A percentile compares a stretch with the other conserved stretches of the same genome.
Evolutionary conservation across 2,888 invertebrate genomes (phyloP).

Genomic region (Scaptomyza parva): DNA sequence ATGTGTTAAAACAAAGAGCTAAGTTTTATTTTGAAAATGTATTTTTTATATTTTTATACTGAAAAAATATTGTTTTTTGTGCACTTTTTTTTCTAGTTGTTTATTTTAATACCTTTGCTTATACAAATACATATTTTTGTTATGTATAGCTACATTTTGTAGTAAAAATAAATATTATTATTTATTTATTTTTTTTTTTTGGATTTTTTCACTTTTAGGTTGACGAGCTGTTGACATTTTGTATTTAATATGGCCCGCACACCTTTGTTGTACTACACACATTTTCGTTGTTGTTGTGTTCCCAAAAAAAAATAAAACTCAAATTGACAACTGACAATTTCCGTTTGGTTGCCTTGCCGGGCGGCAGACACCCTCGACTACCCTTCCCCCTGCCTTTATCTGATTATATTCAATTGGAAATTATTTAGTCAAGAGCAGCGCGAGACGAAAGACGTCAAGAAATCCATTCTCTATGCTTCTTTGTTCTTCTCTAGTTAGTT

Average conservation of each 20-base stretch:
- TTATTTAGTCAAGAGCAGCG: constrained; percentile 16
- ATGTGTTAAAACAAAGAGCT: too few species aligned
- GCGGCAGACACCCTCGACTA: constrained; percentile 11
- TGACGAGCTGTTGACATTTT: constrained; percentile 73
- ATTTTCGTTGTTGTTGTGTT: constrained; percentile 16
- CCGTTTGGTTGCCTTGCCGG: constrained; percentile 53
- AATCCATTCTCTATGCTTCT: constrained; percentile 51
- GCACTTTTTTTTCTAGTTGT: too few species aligned
- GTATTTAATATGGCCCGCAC: constrained; percentile 64
- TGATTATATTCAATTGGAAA: constrained; percentile 58
- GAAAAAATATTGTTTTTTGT: too few species aligned
- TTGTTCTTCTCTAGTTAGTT: constrained; percentile 15
- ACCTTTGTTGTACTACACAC: constrained; percentile 48
- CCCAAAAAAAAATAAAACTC: constrained; percentile 15
- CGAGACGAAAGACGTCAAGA: constrained; percentile 36
- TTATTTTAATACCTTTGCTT: too few species aligned
- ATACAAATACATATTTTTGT: too few species aligned
- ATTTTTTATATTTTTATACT: too few species aligned
- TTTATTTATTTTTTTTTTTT: constrained; percentile 9
- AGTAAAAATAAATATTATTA: background rate
- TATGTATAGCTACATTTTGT: too few species aligned
- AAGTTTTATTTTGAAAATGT: too few species aligned
- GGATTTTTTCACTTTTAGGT: constrained; percentile 28
- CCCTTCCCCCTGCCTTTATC: background rate
- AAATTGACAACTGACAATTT: constrained; percentile 79